Evolutionary conservation across 2,113 vertebrate genomes (phyloP).

Genomic region (Bombycilla garrulus): DNA sequence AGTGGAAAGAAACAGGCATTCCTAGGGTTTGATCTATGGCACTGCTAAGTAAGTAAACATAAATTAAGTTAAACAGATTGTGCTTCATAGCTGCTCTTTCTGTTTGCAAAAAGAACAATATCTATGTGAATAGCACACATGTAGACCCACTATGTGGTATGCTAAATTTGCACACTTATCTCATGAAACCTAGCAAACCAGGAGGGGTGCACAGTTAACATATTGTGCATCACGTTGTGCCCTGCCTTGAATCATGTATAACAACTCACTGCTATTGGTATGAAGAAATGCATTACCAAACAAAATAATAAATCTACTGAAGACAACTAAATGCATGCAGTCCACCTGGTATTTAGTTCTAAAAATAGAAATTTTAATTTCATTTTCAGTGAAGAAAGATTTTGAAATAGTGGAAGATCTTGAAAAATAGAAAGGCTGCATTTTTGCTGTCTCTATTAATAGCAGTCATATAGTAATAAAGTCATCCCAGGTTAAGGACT

Average conservation of each 20-base stretch:
- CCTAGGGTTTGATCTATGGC: not conserved
- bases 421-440: not conserved
- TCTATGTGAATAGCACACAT: not conserved
- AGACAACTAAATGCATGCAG: not conserved
- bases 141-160: not conserved
- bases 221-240: not conserved
- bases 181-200: not conserved
- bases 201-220: not conserved
- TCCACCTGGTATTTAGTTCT: not conserved
- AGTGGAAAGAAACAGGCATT: not conserved
- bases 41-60: not conserved
- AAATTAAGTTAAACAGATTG: constrained; percentile 5
- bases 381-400: not conserved
- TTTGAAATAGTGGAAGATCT: not conserved
- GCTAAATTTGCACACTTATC: not conserved
- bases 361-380: not conserved
- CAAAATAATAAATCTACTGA: not conserved
- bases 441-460: not conserved
- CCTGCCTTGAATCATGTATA: not conserved
- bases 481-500: not conserved
- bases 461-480: not conserved
- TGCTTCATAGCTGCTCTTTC: not conserved
- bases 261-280: not conserved
- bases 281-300: not conserved
- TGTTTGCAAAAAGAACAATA: not conserved